Evolutionary conservation across 2,888 invertebrate genomes (phyloP).

Genomic region (Drosophila testacea): DNA sequence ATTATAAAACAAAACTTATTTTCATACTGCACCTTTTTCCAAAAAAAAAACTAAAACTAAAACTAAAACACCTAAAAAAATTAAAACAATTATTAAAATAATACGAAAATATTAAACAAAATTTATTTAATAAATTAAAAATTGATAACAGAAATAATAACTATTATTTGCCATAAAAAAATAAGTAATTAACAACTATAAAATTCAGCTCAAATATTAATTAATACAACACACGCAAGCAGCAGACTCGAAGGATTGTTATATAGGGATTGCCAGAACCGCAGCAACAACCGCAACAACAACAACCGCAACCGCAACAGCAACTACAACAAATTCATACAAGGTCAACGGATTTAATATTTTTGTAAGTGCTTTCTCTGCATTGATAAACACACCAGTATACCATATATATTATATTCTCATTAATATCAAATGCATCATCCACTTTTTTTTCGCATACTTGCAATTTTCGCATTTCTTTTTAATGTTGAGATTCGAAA

Average conservation of each 20-base stretch:
- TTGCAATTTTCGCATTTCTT: conserved; percentile 32
- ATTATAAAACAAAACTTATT: conserved; percentile 66
- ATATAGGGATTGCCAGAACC: conserved; percentile 22
- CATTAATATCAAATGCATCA: conserved; percentile 21
- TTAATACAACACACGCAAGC: conserved; percentile 54
- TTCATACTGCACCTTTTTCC: conserved; percentile 81
- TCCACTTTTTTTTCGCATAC: conserved; percentile 11
- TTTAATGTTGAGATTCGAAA: conserved; percentile 35
- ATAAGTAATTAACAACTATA: conserved; percentile 23
- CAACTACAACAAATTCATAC: conserved; percentile 66
- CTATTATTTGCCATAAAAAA: conserved; percentile 36
- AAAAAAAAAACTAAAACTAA: too few relatives aligned
- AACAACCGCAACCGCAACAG: conserved; percentile 38
- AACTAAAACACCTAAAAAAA: conserved; percentile 12
- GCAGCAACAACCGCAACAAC: conserved; percentile 34
- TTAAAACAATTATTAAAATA: too few relatives aligned
- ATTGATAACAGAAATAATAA: conserved; percentile 13
- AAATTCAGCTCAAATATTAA: conserved; percentile 39
- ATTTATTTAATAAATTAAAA: conserved; percentile 56
- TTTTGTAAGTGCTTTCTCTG: conserved; percentile 76
- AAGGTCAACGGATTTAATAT: conserved; percentile 83
- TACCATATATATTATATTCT: conserved; percentile 5
- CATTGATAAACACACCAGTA: conserved; percentile 1
- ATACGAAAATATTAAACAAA: conserved; percentile 15
- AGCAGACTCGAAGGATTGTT: conserved; percentile 35